A percentile compares a stretch with the other conserved stretches of the same genome.
Conservation (phyloP, 2,797 vertebrate species). For the Propithecus deckenii region DNA sequence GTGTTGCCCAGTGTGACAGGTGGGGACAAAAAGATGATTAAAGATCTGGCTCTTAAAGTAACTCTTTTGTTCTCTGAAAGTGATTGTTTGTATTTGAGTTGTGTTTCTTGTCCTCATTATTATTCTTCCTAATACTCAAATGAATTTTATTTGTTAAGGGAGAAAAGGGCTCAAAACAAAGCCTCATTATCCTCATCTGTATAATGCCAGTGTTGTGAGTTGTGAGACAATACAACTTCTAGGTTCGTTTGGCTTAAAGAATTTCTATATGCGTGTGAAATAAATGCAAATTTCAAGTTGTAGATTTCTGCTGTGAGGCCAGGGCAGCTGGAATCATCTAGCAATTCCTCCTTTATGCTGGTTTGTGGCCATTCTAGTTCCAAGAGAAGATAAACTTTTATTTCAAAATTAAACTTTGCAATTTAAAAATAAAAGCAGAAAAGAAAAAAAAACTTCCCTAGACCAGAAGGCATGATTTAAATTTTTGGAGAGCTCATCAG, state of each 20-base stretch:
- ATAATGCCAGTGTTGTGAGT: background rate
- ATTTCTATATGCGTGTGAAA: background rate
- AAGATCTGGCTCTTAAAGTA: background rate
- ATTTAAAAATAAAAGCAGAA: slow-evolving; percentile 6
- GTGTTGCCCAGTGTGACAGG: background rate
- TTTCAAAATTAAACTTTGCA: slow-evolving; percentile 31
- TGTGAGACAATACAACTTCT: background rate
- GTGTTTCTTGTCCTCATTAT: slow-evolving; percentile 5
- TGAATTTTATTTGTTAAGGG: background rate
- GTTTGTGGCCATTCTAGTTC: background rate
- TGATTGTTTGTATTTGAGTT: background rate
- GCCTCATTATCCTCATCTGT: background rate
- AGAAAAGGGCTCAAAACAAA: slow-evolving; percentile 13
- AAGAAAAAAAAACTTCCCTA: background rate
- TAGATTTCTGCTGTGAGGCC: background rate
- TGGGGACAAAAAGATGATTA: background rate
- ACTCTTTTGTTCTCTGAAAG: slow-evolving; percentile 10
- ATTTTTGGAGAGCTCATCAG: background rate
- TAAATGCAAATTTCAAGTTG: background rate
- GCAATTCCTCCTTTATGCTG: background rate
- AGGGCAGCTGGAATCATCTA: background rate
- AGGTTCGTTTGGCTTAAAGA: background rate
- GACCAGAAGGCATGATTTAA: background rate
- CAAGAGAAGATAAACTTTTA: background rate
- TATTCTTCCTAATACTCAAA: slow-evolving; percentile 21